Conservation (phyloP, 2,797 vertebrate species). For the Manis crassicaudata region DNA sequence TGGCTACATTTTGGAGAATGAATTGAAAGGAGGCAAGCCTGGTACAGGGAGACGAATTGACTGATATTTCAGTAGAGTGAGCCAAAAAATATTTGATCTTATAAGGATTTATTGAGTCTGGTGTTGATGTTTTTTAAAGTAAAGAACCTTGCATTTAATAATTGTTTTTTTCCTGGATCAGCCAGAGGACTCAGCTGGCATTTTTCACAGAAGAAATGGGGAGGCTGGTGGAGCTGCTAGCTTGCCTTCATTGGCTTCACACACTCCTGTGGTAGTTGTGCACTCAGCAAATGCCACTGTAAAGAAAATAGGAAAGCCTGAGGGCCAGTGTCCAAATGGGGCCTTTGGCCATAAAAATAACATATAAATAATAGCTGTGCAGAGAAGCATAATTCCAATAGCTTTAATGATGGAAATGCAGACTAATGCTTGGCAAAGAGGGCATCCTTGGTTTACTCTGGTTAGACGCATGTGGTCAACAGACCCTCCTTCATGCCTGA, state of each 20-base stretch:
- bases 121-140: conserved; percentile 18
- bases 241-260: background rate
- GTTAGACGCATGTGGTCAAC: background rate
- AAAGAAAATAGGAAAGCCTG: background rate
- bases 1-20: conserved; percentile 12
- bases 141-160: background rate
- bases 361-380: background rate
- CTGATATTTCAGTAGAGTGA: conserved; percentile 17
- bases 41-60: background rate
- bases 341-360: background rate
- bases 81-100: background rate
- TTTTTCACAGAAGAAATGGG: background rate
- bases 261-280: background rate
- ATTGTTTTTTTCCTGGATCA: background rate
- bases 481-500: background rate
- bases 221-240: background rate
- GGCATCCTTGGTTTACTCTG: background rate
- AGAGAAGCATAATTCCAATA: background rate
- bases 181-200: background rate
- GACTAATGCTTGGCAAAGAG: background rate
- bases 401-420: background rate
- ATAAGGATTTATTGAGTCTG: conserved; percentile 16
- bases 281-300: background rate
- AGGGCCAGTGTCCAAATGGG: background rate
- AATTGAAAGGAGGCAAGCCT: conserved; percentile 33